Evolutionary conservation across 2,113 vertebrate species (phyloP).

Genomic region (Calyptomena viridis): DNA sequence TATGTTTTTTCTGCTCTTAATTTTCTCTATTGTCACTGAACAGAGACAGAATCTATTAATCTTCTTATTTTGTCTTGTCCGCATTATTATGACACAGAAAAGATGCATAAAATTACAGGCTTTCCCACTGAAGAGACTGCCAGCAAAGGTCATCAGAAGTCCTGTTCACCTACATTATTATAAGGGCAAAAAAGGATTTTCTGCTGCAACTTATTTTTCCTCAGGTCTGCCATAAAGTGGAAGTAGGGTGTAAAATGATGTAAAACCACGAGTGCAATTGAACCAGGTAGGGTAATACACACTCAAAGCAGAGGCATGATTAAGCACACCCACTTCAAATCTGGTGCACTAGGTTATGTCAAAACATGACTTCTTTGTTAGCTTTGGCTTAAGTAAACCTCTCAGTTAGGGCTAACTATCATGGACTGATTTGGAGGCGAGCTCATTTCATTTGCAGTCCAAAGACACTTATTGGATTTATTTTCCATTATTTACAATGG

Average conservation of each 20-base stretch:
- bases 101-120: neutral
- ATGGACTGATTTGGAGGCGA: neutral
- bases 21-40: neutral
- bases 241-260: neutral
- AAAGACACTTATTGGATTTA: neutral
- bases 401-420: neutral
- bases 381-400: neutral
- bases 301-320: neutral
- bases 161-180: neutral
- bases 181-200: neutral
- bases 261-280: neutral
- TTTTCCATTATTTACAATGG: constrained; percentile 36
- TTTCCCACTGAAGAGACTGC: neutral
- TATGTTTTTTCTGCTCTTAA: neutral
- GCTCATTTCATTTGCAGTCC: neutral
- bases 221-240: neutral
- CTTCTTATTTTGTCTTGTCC: neutral
- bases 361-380: neutral
- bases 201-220: neutral
- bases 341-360: neutral
- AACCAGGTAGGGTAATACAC: neutral
- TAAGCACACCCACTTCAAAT: neutral
- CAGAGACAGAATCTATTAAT: neutral
- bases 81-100: neutral
- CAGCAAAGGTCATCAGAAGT: neutral